Percentiles rank a stretch among this genome's conserved stretches.
These are phyloP conservation scores for Triplophysa yarkandensis DNA, from an alignment of 2,797 vertebrate species.

Conservation along the genomic window DNA sequence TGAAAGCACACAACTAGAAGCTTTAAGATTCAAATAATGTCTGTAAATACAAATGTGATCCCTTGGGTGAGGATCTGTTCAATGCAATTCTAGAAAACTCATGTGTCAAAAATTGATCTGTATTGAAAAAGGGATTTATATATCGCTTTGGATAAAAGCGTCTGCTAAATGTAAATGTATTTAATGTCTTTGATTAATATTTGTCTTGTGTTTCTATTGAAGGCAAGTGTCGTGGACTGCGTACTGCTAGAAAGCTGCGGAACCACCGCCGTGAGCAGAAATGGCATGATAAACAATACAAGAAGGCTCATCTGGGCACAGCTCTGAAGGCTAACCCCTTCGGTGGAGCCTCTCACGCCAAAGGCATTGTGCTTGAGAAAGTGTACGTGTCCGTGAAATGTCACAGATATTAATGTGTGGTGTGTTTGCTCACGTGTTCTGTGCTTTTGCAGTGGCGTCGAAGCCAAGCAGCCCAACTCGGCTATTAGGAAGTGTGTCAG, in stretches of 20 bases:
- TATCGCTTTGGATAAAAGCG: too few species aligned
- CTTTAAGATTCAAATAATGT: too few species aligned
- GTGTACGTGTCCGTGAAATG: slow-evolving; percentile 84
- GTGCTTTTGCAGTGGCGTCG: slow-evolving; percentile 78
- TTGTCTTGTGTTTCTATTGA: not conserved
- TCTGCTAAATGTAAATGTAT: not conserved
- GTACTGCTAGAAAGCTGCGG: slow-evolving; percentile 95
- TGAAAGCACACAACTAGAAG: too few species aligned
- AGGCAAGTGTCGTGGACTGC: slow-evolving; percentile 98
- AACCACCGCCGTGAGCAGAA: slow-evolving; percentile 95
- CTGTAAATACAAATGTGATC: too few species aligned
- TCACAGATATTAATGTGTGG: too few species aligned
- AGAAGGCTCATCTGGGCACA: slow-evolving; percentile 95
- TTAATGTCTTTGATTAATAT: not conserved
- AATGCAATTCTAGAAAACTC: too few species aligned
- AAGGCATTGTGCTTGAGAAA: slow-evolving; percentile 98
- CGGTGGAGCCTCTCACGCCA: slow-evolving; percentile 95
- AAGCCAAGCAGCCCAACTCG: slow-evolving; percentile 90
- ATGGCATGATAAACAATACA: slow-evolving; percentile 98
- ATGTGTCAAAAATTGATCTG: too few species aligned
- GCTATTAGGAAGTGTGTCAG: slow-evolving; percentile 88
- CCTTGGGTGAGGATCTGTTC: too few species aligned
- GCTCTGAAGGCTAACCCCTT: slow-evolving; percentile 97
- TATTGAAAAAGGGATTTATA: too few species aligned
- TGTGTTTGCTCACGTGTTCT: not conserved